Percentiles rank a stretch among this genome's conserved stretches.
phyloP scores from a whole-genome alignment of 1,140 invertebrate genomes.

The Mamestra configurata region DNA sequence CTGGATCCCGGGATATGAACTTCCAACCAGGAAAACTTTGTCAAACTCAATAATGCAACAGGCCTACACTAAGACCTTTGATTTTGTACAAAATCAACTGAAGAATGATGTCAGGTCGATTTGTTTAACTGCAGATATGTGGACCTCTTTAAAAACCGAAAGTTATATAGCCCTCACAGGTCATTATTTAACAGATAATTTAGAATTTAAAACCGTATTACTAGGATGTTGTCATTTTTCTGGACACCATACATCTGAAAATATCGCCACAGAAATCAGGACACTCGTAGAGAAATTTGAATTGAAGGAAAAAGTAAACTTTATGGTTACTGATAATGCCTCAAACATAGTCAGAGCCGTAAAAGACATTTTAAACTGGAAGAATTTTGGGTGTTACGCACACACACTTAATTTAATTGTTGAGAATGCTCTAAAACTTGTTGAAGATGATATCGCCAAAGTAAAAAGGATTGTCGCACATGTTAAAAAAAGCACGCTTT shows the following conservation, averaged over 20 bases:
- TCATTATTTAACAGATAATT: slow-evolving; percentile 4
- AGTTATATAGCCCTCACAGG: slow-evolving; percentile 8
- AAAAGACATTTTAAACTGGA: too few species aligned
- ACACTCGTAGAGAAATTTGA: not conserved
- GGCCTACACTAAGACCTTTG: slow-evolving; percentile 15
- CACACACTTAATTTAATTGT: too few species aligned
- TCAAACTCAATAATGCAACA: slow-evolving; percentile 29
- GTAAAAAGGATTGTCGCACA: too few species aligned
- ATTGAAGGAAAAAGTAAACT: not conserved
- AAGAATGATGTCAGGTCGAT: slow-evolving; percentile 3
- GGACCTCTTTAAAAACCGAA: slow-evolving; percentile 2
- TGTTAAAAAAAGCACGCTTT: too few species aligned
- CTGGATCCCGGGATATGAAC: slow-evolving; percentile 52
- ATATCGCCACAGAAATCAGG: not conserved
- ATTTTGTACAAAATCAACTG: slow-evolving; percentile 9
- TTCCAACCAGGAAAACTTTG: slow-evolving; percentile 48
- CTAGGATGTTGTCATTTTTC: slow-evolving; percentile 8
- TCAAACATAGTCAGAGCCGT: too few species aligned
- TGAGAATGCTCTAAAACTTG: too few species aligned
- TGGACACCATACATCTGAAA: not conserved
- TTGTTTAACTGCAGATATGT: not conserved
- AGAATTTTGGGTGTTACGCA: too few species aligned
- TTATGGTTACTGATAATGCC: too few species aligned
- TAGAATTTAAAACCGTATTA: slow-evolving; percentile 12
- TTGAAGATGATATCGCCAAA: too few species aligned